Conservation (phyloP, 2,113 vertebrate genomes). For the Camelus dromedarius region DNA sequence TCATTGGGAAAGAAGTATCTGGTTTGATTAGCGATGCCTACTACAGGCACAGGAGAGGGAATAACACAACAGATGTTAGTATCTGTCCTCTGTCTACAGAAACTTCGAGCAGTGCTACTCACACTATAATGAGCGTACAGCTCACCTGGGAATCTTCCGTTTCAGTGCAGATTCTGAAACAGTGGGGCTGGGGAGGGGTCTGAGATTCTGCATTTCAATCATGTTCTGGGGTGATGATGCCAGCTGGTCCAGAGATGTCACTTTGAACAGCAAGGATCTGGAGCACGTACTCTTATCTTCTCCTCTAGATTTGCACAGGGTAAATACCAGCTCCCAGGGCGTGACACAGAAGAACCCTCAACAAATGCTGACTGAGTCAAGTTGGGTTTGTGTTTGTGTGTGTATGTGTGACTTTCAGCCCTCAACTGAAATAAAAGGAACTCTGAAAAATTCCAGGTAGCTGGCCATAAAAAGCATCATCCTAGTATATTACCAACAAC, state of each 20-base stretch:
- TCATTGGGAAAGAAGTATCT: neutral
- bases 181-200: accelerated
- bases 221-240: neutral
- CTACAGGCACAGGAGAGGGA: neutral
- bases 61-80: accelerated
- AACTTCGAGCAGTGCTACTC: neutral
- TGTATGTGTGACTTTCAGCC: neutral
- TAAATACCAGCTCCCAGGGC: neutral
- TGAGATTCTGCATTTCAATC: neutral
- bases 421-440: neutral
- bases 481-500: neutral
- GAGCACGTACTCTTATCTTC: neutral
- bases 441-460: neutral
- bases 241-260: neutral
- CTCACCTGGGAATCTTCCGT: no score
- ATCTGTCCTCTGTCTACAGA: neutral
- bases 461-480: neutral
- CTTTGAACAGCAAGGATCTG: neutral
- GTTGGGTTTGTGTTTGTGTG: neutral
- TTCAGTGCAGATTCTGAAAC: neutral
- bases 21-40: slow-evolving; percentile 12
- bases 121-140: no score
- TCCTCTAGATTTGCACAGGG: neutral
- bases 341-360: neutral
- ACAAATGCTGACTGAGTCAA: neutral